phyloP scores from a whole-genome alignment of 2,113 vertebrate species.

The Gopherus flavomarginatus region DNA sequence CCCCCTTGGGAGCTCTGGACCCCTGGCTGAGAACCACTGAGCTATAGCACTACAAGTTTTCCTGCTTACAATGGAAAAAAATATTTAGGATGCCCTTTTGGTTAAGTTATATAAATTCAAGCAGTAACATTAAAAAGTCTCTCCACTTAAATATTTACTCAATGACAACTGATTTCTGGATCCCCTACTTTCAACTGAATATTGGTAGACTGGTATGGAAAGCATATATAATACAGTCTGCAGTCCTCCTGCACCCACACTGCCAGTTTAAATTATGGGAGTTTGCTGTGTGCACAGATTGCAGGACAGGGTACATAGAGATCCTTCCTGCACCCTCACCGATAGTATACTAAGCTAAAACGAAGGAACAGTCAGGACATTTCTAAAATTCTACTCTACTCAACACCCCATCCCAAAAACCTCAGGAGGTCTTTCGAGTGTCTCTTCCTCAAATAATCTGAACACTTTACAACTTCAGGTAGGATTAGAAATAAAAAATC shows the following conservation, averaged over 20 bases:
- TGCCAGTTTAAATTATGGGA: neutral
- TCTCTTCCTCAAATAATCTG: neutral
- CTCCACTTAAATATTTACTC: neutral
- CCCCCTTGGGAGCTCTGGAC: no score
- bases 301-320: rapidly evolving
- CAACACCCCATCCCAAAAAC: neutral
- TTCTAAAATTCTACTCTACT: neutral
- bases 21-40: no score
- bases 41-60: neutral
- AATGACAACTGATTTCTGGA: neutral
- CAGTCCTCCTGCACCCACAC: neutral
- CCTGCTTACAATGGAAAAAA: constrained; percentile 9
- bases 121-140: constrained; percentile 26
- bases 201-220: neutral
- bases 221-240: rapidly evolving
- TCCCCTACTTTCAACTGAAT: neutral
- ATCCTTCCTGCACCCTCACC: rapidly evolving
- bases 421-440: neutral
- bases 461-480: neutral
- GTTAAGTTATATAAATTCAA: constrained; percentile 40
- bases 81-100: neutral
- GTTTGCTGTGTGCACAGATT: rapidly evolving
- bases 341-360: neutral
- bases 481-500: neutral
- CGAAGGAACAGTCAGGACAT: neutral